Base-by-base conservation (phyloP, 2,113 vertebrate genomes). In the Tachysurus fulvidraco region DNA sequence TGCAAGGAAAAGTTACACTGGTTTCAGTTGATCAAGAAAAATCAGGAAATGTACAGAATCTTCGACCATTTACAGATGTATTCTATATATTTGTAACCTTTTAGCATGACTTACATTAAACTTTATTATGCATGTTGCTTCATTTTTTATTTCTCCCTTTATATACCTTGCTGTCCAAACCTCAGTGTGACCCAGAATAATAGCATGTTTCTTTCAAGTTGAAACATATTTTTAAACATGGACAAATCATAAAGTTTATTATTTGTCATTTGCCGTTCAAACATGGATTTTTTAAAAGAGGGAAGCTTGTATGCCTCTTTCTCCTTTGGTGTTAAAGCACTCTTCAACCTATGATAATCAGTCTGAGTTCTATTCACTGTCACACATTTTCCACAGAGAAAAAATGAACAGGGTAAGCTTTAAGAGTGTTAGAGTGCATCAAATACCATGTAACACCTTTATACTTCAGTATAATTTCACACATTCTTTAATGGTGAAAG, bases 1-100 rank as follows among this genome's bases (percentile, higher is more conserved):
- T 52, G 30, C 21, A 79, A 10, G 85, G 28, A 79, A 60, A 85
- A 79, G 81, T 64, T 30, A 59, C 13, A 81, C 5, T 74, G 19
- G 25, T 78, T 13, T 41, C 46, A 83, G 16, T 21, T 55, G 12
- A 30, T 59, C 13, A 28, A 11, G 54, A 59, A 67, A 62, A 46
- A 50, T 50, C 46, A 50, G 46, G 46, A 50, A 50, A 50, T 50
- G 7, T 54, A 28, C n/a, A 30, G 54, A 52, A 55, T 54, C 11
- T 13, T 85, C 46, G 11, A 21, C 36, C 13, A 54, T 17, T 54
- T n/a, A 17, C 74, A 77, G 25, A n/a, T 54, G 44, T 7, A 77
- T 4, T 46, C 17, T 25, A 13, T 50, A 5, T 46, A 19, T 46
- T 5, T 30, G 28, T 30, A 69, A 69, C n/a, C 2, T 69, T 36